Conservation (phyloP, 1,140 invertebrate species). For the Trachymyrmex septentrionalis region DNA sequence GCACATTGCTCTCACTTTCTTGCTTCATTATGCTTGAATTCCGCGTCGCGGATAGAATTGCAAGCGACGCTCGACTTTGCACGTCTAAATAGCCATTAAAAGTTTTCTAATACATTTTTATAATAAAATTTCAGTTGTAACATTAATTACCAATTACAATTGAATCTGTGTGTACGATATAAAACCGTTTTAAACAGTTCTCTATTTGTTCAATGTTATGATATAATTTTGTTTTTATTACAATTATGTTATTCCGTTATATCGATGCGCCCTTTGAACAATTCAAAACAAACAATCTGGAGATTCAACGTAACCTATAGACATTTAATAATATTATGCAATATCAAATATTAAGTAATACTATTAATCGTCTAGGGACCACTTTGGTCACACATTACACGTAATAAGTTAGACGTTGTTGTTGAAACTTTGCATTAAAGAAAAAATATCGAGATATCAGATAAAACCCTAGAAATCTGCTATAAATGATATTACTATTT, state of each 20-base stretch:
- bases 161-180: too few relatives aligned
- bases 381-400: not conserved
- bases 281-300: too few relatives aligned
- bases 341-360: too few relatives aligned
- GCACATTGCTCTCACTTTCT: conserved; percentile 42
- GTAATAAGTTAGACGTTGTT: not conserved
- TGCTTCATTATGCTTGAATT: conserved; percentile 29
- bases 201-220: too few relatives aligned
- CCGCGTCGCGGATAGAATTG: not conserved
- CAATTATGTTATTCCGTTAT: too few relatives aligned
- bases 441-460: not conserved
- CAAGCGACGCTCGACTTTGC: not conserved
- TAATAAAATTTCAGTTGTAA: not conserved
- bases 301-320: too few relatives aligned
- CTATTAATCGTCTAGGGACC: too few relatives aligned
- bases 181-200: not conserved
- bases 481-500: not conserved
- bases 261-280: too few relatives aligned
- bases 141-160: not conserved
- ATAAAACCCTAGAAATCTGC: not conserved
- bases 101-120: not conserved
- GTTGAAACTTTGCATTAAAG: not conserved
- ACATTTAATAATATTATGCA: too few relatives aligned
- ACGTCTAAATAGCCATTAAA: not conserved
- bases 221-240: too few relatives aligned